Base-by-base conservation (phyloP, 2,888 invertebrate genomes). In the Nasonia oneida region DNA sequence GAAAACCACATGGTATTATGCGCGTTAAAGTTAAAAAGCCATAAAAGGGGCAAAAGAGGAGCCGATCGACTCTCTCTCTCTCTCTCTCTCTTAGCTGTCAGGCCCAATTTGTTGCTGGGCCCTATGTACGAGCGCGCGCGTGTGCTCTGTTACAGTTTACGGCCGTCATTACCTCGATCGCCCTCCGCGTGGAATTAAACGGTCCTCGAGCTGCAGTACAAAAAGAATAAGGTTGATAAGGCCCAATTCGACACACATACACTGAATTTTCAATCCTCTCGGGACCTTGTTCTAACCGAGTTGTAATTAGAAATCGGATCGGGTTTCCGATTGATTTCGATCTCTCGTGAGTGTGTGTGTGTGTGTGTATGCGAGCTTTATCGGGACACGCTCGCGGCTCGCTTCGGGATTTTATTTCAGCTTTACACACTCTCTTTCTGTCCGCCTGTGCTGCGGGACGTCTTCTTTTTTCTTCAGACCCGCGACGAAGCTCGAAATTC, bases 101-200 rank as follows among this genome's bases (percentile, higher is more conserved):
- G 91, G 91, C 91, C 92, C 91, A 92, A 92, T 93, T 92, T 92
- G 90, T 91, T 91, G 89, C 3, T 29, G 29, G 90, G 89, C 71
- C 87, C 89, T 88, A 89, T 89, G 89, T 88, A 4, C n/a, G 53
- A 33, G 50, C 3, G 89, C 88, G 37, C n/a, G 78, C 89, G 89
- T 89, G 90, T 90, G 89, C 90, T 89, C 89, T 89, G 91, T 89
- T 90, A 90, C 91, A 92, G 91, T 93, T 93, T 93, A 93, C 92
- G 90, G 91, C 91, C 91, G 89, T 93, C 93, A 92, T 93, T 93
- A 93, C 92, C 91, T 90, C 91, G 91, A 92, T 91, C 92, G 89
- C 88, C 90, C 90, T 88, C 88, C 88, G 90, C 71, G 90, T 91
- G 88, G 91, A 91, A 93, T 93, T 92, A 93, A 93, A 92, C 92